Percentiles rank a stretch among this genome's conserved stretches.
phyloP scores from a whole-genome alignment of 2,888 invertebrate species.

The Sisyra terminalis region DNA sequence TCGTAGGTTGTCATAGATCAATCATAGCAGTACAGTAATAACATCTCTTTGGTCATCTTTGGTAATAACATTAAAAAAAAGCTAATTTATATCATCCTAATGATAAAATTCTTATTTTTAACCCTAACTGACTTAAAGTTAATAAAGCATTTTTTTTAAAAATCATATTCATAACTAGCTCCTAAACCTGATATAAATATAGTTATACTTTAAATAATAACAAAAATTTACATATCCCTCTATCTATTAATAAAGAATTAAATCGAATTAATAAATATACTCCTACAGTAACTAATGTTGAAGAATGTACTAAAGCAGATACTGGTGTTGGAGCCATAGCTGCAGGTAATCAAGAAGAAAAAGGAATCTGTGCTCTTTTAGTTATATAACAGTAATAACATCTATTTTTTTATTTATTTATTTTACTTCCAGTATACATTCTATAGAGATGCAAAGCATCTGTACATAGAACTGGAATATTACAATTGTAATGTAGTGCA shows the following conservation, averaged over 20 bases:
- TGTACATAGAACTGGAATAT: too few species aligned
- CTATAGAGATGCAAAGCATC: too few species aligned
- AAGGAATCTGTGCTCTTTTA: conserved; percentile 68
- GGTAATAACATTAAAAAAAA: too few species aligned
- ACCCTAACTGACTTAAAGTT: conserved; percentile 55
- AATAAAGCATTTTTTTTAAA: conserved; percentile 66
- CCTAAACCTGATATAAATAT: conserved; percentile 42
- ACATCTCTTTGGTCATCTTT: too few species aligned
- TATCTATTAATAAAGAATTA: conserved; percentile 30
- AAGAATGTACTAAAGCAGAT: conserved; percentile 62
- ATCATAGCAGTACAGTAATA: too few species aligned
- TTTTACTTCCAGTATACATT: too few species aligned
- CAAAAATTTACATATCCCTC: conserved; percentile 30
- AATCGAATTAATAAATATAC: conserved; percentile 55
- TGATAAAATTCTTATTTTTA: conserved; percentile 50
- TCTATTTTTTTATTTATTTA: too few species aligned
- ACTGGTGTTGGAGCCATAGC: conserved; percentile 66
- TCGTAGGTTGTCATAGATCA: too few species aligned
- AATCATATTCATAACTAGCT: conserved; percentile 48
- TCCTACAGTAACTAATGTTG: conserved; percentile 61
- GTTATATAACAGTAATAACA: conserved; percentile 40
- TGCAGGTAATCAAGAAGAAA: conserved; percentile 57
- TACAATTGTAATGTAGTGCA: too few species aligned
- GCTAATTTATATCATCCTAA: too few species aligned
- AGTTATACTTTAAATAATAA: conserved; percentile 38